phyloP scores from a whole-genome alignment of 2,888 invertebrate genomes.

The Dolichopus griseipennis region DNA sequence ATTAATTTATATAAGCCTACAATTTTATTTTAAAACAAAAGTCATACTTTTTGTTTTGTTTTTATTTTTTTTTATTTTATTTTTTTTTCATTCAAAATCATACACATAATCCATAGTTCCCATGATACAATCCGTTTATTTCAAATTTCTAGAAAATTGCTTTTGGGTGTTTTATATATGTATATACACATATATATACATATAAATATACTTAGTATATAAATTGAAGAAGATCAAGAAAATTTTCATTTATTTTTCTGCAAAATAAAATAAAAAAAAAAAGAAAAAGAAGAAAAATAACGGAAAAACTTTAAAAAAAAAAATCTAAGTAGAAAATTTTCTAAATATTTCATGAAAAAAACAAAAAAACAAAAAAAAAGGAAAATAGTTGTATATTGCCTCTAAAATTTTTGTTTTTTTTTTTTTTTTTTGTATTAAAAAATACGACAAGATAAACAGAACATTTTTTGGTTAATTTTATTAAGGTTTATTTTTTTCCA shows the following conservation, averaged over 20 bases:
- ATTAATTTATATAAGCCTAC: neutral
- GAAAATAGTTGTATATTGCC: too few relatives aligned
- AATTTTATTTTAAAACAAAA: neutral
- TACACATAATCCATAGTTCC: neutral
- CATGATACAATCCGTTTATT: neutral
- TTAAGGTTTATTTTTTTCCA: neutral
- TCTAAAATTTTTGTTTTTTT: neutral
- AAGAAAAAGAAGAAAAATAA: neutral
- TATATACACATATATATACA: too few relatives aligned
- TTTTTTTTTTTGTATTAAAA: neutral
- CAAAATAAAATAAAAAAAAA: neutral
- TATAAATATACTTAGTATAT: too few relatives aligned
- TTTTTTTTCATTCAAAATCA: neutral
- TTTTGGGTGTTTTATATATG: neutral
- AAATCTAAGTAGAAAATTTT: neutral
- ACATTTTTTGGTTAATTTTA: neutral
- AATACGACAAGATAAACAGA: neutral
- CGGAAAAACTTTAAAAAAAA: neutral
- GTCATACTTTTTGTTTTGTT: neutral
- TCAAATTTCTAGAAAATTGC: neutral
- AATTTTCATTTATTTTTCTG: conserved; percentile 1
- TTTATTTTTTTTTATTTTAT: neutral
- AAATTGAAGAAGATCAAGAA: neutral
- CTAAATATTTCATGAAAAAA: too few relatives aligned
- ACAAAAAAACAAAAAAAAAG: too few relatives aligned